Percentiles rank a stretch among this genome's conserved stretches.
Conservation (phyloP, 2,888 invertebrate genomes). For the Lysandra bellargus region DNA sequence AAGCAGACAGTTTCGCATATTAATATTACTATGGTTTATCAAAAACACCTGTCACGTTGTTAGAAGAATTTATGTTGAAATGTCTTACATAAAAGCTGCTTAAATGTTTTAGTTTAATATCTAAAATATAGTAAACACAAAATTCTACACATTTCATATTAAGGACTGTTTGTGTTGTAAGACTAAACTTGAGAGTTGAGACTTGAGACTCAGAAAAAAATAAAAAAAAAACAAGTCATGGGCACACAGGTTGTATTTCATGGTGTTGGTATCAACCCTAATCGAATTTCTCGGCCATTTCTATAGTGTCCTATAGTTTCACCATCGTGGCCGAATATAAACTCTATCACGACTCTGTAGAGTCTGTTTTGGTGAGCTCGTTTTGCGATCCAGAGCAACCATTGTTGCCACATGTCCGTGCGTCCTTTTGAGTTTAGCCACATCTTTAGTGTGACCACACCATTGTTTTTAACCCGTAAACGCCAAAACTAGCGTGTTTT, state of each 20-base stretch:
- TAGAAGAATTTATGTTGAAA: background rate
- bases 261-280: constrained; percentile 19
- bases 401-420: constrained; percentile 21
- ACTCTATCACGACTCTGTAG: background rate
- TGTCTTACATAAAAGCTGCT: background rate
- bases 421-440: constrained; percentile 13
- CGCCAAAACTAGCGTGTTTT: too few species aligned
- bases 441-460: background rate
- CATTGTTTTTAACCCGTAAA: background rate
- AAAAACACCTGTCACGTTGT: background rate
- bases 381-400: background rate
- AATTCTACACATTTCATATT: background rate
- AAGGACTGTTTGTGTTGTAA: background rate
- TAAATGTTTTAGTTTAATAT: too few species aligned
- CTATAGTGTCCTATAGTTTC: background rate
- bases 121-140: background rate
- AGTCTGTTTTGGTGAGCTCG: background rate
- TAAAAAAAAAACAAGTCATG: background rate
- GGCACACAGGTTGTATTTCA: constrained; percentile 17
- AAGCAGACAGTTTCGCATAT: too few species aligned
- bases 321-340: background rate
- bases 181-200: background rate
- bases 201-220: background rate
- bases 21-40: background rate
- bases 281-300: constrained; percentile 1